A percentile compares a stretch with the other conserved stretches of the same genome.
phyloP scores from a whole-genome alignment of 2,888 invertebrate genomes.

The Leucophenga montana region DNA sequence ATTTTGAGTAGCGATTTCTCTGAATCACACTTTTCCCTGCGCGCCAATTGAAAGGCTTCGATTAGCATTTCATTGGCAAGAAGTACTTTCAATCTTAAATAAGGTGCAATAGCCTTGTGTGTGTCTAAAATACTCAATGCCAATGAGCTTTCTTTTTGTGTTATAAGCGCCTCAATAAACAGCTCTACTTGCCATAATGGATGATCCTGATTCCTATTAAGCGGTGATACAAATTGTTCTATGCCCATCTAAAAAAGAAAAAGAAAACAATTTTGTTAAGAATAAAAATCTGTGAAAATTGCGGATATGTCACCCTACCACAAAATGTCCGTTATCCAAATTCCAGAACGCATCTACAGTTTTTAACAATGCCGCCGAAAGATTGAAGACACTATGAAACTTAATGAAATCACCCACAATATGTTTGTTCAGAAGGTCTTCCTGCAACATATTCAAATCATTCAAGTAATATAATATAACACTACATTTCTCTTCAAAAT shows the following conservation, averaged over 20 bases:
- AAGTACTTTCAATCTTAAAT: conserved; percentile 65
- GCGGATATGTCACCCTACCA: conserved; percentile 74
- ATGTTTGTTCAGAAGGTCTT: conserved; percentile 76
- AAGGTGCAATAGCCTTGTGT: conserved; percentile 59
- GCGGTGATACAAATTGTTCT: conserved; percentile 67
- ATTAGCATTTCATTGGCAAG: conserved; percentile 69
- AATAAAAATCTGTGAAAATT: neutral
- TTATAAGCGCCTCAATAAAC: conserved; percentile 64
- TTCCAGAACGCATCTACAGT: conserved; percentile 92
- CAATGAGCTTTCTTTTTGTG: conserved; percentile 54
- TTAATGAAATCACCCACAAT: conserved; percentile 83
- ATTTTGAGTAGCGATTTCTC: conserved; percentile 61
- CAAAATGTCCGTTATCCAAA: conserved; percentile 88
- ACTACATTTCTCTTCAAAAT: conserved; percentile 83
- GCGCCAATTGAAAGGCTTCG: conserved; percentile 70
- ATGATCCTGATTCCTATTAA: conserved; percentile 54
- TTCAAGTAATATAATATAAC: conserved; percentile 86
- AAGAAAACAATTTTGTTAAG: neutral
- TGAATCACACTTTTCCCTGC: conserved; percentile 58
- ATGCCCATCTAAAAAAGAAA: conserved; percentile 54
- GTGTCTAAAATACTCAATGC: conserved; percentile 64
- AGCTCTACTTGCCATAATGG: conserved; percentile 69
- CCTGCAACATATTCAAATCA: conserved; percentile 81
- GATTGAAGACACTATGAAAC: conserved; percentile 85
- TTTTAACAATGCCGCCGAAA: conserved; percentile 83